Conservation (phyloP, 2,888 invertebrate genomes). For the Leptodirus hochenwartii region DNA sequence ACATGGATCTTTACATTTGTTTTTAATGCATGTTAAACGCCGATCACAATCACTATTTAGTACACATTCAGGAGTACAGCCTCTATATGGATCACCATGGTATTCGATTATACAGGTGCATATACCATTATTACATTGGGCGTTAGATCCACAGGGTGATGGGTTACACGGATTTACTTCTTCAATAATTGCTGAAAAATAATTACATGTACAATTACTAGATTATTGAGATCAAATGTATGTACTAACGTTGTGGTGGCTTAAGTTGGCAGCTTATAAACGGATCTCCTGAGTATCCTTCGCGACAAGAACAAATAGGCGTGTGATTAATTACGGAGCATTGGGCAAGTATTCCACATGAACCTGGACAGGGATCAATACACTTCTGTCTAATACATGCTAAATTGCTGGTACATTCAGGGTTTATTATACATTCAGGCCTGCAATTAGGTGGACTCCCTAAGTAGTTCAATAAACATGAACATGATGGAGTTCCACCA, state of each 20-base stretch:
- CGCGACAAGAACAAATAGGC: constrained; percentile 54
- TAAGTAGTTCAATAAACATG: constrained; percentile 49
- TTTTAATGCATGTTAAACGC: constrained; percentile 49
- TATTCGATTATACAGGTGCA: constrained; percentile 51
- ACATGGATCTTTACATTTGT: constrained; percentile 53
- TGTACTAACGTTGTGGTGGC: constrained; percentile 13
- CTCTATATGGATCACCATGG: constrained; percentile 50
- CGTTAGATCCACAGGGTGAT: constrained; percentile 45
- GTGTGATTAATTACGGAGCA: constrained; percentile 60
- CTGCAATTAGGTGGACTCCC: constrained; percentile 63
- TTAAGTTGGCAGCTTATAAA: constrained; percentile 39
- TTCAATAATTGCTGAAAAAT: constrained; percentile 13
- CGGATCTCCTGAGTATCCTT: constrained; percentile 60
- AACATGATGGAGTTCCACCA: constrained; percentile 51
- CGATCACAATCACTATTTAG: constrained; percentile 51
- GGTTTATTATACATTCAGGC: constrained; percentile 59
- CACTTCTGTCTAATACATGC: constrained; percentile 62
- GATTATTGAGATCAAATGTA: no score
- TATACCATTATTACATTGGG: constrained; percentile 41
- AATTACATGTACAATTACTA: background rate
- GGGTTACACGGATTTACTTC: constrained; percentile 37
- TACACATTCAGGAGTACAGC: constrained; percentile 53
- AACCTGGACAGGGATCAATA: constrained; percentile 58
- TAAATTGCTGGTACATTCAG: constrained; percentile 52
- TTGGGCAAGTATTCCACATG: constrained; percentile 53